Evolutionary conservation across 2,113 vertebrate genomes (phyloP).

Genomic region (Trachemys scripta): DNA sequence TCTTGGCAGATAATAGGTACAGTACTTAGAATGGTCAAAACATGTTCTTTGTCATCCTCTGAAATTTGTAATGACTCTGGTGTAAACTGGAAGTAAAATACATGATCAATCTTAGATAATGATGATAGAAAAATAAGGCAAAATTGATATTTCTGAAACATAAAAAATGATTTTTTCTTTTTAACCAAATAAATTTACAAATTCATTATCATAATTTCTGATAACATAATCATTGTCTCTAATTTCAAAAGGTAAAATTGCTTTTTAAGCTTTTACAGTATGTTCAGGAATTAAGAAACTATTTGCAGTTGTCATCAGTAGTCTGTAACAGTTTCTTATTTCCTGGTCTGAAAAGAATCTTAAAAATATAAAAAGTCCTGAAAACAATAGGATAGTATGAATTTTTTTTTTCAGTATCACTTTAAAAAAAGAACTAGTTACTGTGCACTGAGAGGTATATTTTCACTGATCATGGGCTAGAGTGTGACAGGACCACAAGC

Average conservation of each 20-base stretch:
- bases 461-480: neutral
- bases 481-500: neutral
- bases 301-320: neutral
- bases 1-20: constrained; percentile 75
- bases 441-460: neutral
- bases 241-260: neutral
- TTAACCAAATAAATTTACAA: neutral
- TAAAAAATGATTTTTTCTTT: neutral
- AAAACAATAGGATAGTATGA: neutral
- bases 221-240: constrained; percentile 28
- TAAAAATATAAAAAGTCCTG: constrained; percentile 17
- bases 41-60: constrained; percentile 82
- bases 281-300: constrained; percentile 25
- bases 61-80: constrained; percentile 82
- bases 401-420: neutral
- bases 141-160: neutral
- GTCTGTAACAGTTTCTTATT: constrained; percentile 14
- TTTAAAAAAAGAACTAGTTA: neutral
- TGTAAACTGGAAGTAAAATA: constrained; percentile 78
- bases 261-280: constrained; percentile 10
- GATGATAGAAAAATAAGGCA: constrained; percentile 24
- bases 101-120: neutral
- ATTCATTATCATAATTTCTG: neutral
- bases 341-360: neutral
- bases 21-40: constrained; percentile 82